phyloP scores from a whole-genome alignment of 92 coral and sea anemone genomes.

The Phenganax subtilis region DNA sequence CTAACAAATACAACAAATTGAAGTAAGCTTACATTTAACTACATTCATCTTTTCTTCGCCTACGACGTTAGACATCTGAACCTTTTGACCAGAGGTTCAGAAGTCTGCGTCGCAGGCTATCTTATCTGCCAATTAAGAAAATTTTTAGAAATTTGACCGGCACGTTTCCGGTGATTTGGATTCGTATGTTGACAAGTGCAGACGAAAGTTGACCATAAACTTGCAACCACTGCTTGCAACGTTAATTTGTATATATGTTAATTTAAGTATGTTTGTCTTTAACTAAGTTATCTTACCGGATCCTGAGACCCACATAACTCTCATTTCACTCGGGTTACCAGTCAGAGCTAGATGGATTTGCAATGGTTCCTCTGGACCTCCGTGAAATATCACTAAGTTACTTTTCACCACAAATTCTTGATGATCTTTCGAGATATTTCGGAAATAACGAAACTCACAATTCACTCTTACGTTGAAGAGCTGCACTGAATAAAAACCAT shows the following conservation, averaged over 20 bases:
- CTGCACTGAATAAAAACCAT: conserved; percentile 44
- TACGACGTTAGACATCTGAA: too few species aligned
- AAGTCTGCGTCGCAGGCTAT: too few species aligned
- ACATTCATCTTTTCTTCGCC: too few species aligned
- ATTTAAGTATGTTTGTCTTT: background rate
- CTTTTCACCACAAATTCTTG: conserved; percentile 60
- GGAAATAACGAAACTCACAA: conserved; percentile 81
- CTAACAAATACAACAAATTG: conserved; percentile 2
- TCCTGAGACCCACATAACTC: conserved; percentile 96
- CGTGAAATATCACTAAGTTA: conserved; percentile 65
- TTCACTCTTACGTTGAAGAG: conserved; percentile 35
- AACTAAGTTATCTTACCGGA: conserved; percentile 55
- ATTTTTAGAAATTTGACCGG: background rate
- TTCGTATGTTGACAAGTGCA: too few species aligned
- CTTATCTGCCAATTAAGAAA: background rate
- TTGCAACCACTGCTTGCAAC: too few species aligned
- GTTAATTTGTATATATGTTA: too few species aligned
- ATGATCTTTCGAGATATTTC: conserved; percentile 33
- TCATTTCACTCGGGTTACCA: conserved; percentile 84
- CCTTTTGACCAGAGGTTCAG: too few species aligned
- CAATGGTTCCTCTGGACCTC: conserved; percentile 67
- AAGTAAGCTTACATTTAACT: background rate
- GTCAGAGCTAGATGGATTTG: conserved; percentile 86
- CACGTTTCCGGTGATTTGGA: background rate
- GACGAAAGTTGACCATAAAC: too few species aligned